Evolutionary conservation across 2,113 vertebrate species (phyloP).

Genomic region (Phrynosoma blainvillii): DNA sequence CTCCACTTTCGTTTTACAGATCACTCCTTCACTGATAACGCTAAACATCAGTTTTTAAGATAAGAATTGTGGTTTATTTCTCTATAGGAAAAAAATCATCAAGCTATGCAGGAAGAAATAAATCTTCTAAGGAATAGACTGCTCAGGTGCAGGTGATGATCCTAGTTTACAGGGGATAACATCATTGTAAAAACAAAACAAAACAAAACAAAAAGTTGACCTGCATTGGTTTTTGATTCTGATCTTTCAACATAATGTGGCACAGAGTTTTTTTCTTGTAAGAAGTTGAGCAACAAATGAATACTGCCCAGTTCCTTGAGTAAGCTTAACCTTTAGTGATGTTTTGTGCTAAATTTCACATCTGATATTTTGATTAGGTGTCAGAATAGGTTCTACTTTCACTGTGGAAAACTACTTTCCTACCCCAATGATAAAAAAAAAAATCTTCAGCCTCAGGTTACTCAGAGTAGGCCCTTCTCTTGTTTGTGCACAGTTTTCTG

Average conservation of each 20-base stretch:
- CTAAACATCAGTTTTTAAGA: constrained; percentile 4
- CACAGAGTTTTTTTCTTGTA: background rate
- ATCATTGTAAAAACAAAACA: background rate
- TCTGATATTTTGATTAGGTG: background rate
- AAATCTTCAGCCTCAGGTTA: background rate
- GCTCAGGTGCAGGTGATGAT: background rate
- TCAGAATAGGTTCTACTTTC: background rate
- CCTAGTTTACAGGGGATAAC: background rate
- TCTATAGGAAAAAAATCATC: background rate
- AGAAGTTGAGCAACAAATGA: background rate
- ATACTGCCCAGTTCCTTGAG: background rate
- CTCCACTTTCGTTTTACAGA: constrained; percentile 1
- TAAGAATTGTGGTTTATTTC: background rate
- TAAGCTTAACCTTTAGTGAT: background rate
- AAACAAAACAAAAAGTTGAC: background rate
- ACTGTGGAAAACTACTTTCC: background rate
- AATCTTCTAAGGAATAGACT: constrained; percentile 20
- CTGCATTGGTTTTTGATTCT: constrained; percentile 33
- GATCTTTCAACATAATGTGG: constrained; percentile 26
- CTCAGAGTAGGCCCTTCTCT: background rate
- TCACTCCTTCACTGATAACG: background rate
- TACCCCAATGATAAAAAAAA: background rate
- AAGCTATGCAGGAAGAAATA: constrained; percentile 22
- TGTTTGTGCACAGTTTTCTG: background rate
- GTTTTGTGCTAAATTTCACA: constrained; percentile 32